Base-by-base conservation (phyloP, 2,113 vertebrate genomes). In the Stegastes partitus region DNA sequence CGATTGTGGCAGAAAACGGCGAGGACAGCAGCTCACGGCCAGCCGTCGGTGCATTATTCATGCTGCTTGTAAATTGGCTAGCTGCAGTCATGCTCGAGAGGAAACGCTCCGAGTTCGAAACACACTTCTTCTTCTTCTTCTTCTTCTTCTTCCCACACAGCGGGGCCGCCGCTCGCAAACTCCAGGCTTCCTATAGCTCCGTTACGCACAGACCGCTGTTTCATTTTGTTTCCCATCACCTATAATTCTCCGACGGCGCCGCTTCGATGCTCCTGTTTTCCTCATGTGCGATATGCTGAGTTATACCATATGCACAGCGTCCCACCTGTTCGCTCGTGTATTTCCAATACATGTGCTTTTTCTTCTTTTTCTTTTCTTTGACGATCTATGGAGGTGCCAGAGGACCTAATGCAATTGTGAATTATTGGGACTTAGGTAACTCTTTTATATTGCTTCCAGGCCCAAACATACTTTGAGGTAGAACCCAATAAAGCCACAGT, bases 61-160 rank as follows among this genome's bases (percentile, higher is more conserved):
- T 91, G 75, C 79, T 37, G 80, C 75, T 86, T 79, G 89, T 89
- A 92, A 93, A 93, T 93, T 93, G 90, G 87, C 86, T 84, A 69
- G 91, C 90, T 89, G 90, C 87, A 84, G 84, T 71, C 79, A 34
- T 57, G 82, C 88, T 80, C 56, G 28, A 69, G 84, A 84, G 87
- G 70, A 85, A 90, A 87, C 64, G 85, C 88, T 58, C 44, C 6
- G 73, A 74, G 83, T 86, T 81, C 53, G 47, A 83, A 73, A 80
- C 53, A 22, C 76, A 26, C 47, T 85, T 77, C 47, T 85, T 77
- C 74, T 72, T 85, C 74, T 87, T 58, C 76, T n/a, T n/a, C n/a
- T n/a, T n/a, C 47, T 85, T 77, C 74, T 72, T 85, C 74, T 87
- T 58, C 76, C 26, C 75, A 50, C 88, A 74, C 81, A 76, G 86